Conservation (phyloP, 2,797 vertebrate genomes). For the Eutrigla gurnardus region DNA sequence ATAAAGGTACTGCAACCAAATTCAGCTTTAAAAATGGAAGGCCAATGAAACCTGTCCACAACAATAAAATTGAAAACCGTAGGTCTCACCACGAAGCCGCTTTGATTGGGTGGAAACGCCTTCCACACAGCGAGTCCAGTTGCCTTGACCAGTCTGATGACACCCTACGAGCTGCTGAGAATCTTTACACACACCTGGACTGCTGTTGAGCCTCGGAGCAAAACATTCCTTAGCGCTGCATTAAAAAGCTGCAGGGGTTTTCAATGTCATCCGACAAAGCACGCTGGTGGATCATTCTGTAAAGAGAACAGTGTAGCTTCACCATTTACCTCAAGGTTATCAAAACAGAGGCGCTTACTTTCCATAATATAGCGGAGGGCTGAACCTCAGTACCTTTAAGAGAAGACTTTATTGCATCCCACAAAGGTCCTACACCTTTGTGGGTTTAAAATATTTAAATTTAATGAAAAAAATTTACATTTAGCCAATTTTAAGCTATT, state of each 20-base stretch:
- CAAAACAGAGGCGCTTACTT: background rate
- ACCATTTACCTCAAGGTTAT: background rate
- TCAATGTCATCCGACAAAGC: background rate
- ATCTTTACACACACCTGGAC: background rate
- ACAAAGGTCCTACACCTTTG: background rate
- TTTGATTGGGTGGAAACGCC: background rate
- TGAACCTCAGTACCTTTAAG: background rate
- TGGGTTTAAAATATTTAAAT: too few relatives aligned
- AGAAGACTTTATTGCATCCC: background rate
- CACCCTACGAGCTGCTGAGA: background rate
- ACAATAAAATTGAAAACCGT: background rate
- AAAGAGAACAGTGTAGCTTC: background rate
- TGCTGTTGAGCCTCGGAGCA: slow-evolving; percentile 7
- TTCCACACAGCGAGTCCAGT: background rate
- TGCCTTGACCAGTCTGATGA: background rate
- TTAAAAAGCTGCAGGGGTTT: background rate
- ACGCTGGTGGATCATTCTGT: background rate
- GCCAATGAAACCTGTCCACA: background rate
- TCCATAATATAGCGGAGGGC: background rate
- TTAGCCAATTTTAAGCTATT: background rate
- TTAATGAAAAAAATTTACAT: too few relatives aligned
- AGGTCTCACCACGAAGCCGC: slow-evolving; percentile 1
- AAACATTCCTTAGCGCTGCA: slow-evolving; percentile 11
- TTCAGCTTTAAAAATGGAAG: background rate
- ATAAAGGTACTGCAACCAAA: background rate